Conservation (phyloP, 2,888 invertebrate genomes). For the Thelaira solivaga region DNA sequence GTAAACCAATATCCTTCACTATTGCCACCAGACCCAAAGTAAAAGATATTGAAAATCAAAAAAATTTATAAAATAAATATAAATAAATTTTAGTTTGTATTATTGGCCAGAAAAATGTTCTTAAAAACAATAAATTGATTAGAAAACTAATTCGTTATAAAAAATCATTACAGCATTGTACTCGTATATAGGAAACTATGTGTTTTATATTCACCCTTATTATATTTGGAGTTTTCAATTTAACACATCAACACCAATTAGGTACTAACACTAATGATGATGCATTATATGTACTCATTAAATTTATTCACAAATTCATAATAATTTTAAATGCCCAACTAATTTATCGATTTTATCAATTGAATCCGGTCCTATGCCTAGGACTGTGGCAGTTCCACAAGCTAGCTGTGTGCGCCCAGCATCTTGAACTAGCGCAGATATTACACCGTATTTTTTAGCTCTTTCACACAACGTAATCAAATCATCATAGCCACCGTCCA, state of each 20-base stretch:
- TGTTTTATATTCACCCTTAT: too few species aligned
- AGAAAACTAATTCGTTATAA: too few species aligned
- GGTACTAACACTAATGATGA: too few species aligned
- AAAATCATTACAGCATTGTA: too few species aligned
- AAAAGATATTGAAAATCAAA: background rate
- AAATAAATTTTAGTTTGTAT: background rate
- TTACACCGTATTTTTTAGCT: slow-evolving; percentile 79
- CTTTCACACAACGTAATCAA: slow-evolving; percentile 78
- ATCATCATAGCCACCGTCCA: slow-evolving; percentile 74
- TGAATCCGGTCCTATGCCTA: slow-evolving; percentile 86
- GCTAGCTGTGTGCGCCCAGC: slow-evolving; percentile 86
- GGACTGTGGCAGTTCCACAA: slow-evolving; percentile 83
- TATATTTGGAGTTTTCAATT: too few species aligned
- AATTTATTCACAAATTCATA: slow-evolving; percentile 67
- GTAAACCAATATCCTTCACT: slow-evolving; percentile 78
- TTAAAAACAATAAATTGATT: too few species aligned
- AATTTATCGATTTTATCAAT: slow-evolving; percentile 80
- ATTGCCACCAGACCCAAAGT: slow-evolving; percentile 68
- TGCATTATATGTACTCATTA: background rate
- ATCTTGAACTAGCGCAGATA: slow-evolving; percentile 81
- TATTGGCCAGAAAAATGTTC: too few species aligned
- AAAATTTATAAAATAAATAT: background rate
- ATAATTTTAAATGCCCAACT: slow-evolving; percentile 82
- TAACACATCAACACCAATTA: too few species aligned
- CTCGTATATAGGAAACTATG: too few species aligned